Conservation (phyloP, 2,888 invertebrate species). For the Drosophila emarginata region DNA sequence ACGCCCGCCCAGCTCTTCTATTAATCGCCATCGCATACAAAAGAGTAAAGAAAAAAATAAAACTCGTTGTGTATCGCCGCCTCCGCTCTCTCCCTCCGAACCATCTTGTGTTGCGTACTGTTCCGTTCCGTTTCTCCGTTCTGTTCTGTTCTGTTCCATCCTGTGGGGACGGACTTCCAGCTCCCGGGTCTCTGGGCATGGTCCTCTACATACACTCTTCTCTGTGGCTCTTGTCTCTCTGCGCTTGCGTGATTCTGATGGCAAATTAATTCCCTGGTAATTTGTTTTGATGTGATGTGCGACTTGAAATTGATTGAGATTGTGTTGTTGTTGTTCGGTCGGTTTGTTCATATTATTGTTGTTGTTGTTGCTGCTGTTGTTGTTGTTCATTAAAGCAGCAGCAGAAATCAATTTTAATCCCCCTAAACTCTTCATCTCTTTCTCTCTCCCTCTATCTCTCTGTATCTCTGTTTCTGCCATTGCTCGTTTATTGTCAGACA, state of each 20-base stretch:
- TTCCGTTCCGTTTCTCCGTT: too few species aligned
- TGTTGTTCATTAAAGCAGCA: constrained; percentile 69
- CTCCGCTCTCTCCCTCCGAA: neutral
- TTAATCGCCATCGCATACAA: constrained; percentile 65
- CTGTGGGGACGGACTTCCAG: constrained; percentile 28
- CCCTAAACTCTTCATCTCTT: constrained; percentile 43
- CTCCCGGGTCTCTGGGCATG: neutral
- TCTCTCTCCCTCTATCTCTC: constrained; percentile 13
- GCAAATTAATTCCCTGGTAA: constrained; percentile 81
- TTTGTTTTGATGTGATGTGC: constrained; percentile 80
- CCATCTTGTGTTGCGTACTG: too few species aligned
- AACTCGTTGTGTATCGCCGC: constrained; percentile 45
- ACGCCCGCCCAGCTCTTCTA: constrained; percentile 40
- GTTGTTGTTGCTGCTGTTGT: neutral
- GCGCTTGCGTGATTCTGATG: constrained; percentile 78
- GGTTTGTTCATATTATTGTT: neutral
- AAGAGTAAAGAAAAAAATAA: constrained; percentile 21
- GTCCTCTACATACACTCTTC: neutral
- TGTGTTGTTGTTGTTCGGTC: constrained; percentile 66
- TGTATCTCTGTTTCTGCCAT: constrained; percentile 33
- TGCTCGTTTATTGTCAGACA: constrained; percentile 52
- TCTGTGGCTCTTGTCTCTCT: constrained; percentile 33
- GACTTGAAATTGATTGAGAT: constrained; percentile 79
- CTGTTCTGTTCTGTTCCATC: neutral
- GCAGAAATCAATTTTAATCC: constrained; percentile 73